A percentile compares a stretch with the other conserved stretches of the same genome.
Evolutionary conservation across 2,888 invertebrate species (phyloP).

Genomic region (Drosophila neutralis): DNA sequence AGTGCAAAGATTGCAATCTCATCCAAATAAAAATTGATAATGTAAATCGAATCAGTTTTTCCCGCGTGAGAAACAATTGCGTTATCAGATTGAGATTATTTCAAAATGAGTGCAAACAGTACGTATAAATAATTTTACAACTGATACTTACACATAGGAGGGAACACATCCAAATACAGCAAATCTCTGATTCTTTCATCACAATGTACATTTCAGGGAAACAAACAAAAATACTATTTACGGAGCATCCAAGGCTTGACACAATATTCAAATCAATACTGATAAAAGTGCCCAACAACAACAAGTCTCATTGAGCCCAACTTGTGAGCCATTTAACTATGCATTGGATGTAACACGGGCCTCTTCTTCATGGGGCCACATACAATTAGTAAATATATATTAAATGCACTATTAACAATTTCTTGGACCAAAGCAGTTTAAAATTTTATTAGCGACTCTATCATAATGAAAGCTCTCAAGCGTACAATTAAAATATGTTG

Average conservation of each 20-base stretch:
- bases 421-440: constrained; percentile 52
- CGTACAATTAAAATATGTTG: constrained; percentile 48
- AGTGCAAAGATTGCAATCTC: background rate
- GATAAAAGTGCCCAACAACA: background rate
- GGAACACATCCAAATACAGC: background rate
- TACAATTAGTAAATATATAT: constrained; percentile 22
- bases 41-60: background rate
- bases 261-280: constrained; percentile 12
- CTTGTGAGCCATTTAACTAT: constrained; percentile 14
- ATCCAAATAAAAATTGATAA: background rate
- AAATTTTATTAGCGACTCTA: constrained; percentile 55
- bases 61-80: background rate
- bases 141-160: background rate
- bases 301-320: background rate
- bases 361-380: constrained; percentile 7
- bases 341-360: background rate
- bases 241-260: constrained; percentile 10
- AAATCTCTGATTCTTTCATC: background rate
- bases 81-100: background rate
- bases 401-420: constrained; percentile 32
- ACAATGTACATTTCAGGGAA: constrained; percentile 1
- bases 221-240: background rate
- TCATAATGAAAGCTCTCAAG: constrained; percentile 64
- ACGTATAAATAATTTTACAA: background rate
- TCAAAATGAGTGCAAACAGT: background rate